Evolutionary conservation across 2,113 vertebrate species (phyloP).

Genomic region (Cranoglanis bouderius): DNA sequence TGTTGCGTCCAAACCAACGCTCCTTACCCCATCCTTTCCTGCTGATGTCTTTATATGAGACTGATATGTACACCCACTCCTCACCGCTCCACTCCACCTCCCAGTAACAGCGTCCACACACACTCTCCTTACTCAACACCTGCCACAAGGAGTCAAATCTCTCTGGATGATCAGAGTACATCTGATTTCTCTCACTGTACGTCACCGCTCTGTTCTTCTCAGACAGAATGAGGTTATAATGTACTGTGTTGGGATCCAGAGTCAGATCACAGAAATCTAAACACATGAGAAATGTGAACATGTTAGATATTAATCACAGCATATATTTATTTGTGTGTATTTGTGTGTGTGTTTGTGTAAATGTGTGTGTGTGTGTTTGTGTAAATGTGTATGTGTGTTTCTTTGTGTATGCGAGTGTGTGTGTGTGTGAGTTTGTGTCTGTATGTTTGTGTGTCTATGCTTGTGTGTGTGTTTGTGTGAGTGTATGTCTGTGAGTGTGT

Average conservation of each 20-base stretch:
- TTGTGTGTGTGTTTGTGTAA: background rate
- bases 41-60: conserved; percentile 1
- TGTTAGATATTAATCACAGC: background rate
- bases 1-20: background rate
- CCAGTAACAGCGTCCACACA: conserved; percentile 17
- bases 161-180: background rate
- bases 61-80: background rate
- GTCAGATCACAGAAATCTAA: conserved; percentile 13
- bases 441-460: too few species aligned
- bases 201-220: background rate
- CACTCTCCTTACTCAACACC: background rate
- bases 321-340: background rate
- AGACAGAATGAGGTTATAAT: background rate
- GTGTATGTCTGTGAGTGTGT: background rate
- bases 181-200: background rate
- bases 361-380: background rate
- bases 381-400: background rate
- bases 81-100: background rate
- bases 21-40: background rate
- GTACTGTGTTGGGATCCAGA: background rate
- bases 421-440: background rate
- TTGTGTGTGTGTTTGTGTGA: background rate
- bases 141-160: background rate
- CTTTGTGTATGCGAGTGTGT: too few species aligned
- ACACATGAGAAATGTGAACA: background rate